These are phyloP conservation scores for Lonchura striata DNA, from an alignment of 2,113 vertebrate genomes.

Conservation along the genomic window DNA sequence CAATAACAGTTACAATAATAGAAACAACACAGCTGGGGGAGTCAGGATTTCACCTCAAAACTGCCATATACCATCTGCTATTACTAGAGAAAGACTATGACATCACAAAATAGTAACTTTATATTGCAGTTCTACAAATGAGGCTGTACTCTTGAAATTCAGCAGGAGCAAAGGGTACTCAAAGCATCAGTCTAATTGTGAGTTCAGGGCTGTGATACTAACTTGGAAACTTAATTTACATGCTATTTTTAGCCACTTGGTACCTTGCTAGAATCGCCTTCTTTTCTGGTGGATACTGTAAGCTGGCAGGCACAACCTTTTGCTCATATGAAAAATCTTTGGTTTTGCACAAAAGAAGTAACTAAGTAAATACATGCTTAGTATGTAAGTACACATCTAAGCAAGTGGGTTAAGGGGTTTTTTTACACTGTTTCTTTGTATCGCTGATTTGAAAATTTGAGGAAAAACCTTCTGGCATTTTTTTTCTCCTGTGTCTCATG, in stretches of 20 bases:
- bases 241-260: background rate
- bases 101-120: background rate
- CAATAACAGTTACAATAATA: background rate
- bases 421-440: background rate
- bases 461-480: background rate
- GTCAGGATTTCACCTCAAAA: slow-evolving; percentile 2
- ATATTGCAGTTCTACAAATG: background rate
- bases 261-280: background rate
- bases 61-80: background rate
- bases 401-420: background rate
- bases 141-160: background rate
- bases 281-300: background rate
- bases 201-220: background rate
- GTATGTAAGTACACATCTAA: background rate
- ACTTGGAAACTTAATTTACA: background rate
- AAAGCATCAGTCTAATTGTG: background rate
- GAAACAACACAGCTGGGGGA: background rate
- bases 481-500: background rate
- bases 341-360: background rate
- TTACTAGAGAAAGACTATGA: background rate
- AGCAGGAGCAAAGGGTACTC: background rate
- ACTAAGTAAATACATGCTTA: background rate
- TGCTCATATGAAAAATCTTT: background rate
- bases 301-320: background rate
- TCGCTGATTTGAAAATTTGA: background rate